Base-by-base conservation (phyloP, 2,888 invertebrate species). In the Cylindroiulus punctatus region DNA sequence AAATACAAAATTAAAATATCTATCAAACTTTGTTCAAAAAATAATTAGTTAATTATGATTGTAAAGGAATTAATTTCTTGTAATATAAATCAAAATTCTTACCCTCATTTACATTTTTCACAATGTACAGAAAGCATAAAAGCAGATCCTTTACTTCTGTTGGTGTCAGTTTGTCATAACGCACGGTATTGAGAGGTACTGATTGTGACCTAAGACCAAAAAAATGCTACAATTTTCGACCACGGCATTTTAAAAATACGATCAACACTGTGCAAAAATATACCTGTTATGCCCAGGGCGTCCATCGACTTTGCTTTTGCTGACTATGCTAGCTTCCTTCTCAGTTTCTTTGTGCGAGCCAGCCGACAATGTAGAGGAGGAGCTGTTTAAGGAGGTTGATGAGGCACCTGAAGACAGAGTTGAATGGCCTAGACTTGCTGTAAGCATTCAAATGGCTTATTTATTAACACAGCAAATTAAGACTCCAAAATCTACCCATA, bases 131-230 rank as follows among this genome's bases (percentile, higher is more conserved):
- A 92, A 97, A 97, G 32, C 88, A 96, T 87, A 97, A 92, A 86
- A 98, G 93, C 88, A 98, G 93, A 91, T 98, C 98, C 90, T 95
- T 95, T 88, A 96, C 95, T 92, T 98, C 98, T 76, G 93, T 93
- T 0, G 94, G 92, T 87, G 94, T 94, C 83, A 96, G 92, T 90
- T 95, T 95, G 90, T 96, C 95, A 90, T 93, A 94, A 85, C 95
- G 90, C 32, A 90, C 87, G 14, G 81, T 44, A 42, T 47, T 87
- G 22, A 89, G 88, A 47, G 89, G 89, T 83, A 89, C 85, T 32
- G 89, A 89, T 47, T 89, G 89, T 26, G 89, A 88, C 52, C 89
- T 88, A 40, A n/a, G 17, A 47, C 26, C n/a, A 52, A 14, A 84
- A n/a, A 84, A 52, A 4, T 14, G 30, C 2, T 32, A 30, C 30